A percentile compares a stretch with the other conserved stretches of the same genome.
Evolutionary conservation across 2,113 vertebrate genomes (phyloP).

Genomic region (Paracanthobrama guichenoti): DNA sequence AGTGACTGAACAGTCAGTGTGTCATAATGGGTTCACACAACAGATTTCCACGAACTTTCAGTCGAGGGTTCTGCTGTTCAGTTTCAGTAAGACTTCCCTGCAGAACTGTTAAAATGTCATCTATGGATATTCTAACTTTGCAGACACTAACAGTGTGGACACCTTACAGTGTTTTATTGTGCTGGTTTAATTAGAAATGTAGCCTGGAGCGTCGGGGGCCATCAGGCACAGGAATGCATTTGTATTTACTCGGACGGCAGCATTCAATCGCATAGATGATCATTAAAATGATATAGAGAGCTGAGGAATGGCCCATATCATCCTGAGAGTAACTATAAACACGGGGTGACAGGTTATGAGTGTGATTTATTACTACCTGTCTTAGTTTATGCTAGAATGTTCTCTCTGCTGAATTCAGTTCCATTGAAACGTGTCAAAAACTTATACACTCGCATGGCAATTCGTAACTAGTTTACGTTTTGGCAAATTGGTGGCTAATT

Average conservation of each 20-base stretch:
- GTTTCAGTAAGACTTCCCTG: slow-evolving; percentile 14
- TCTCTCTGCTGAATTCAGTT: background rate
- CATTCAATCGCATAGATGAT: slow-evolving; percentile 15
- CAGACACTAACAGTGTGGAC: slow-evolving; percentile 5
- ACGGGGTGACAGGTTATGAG: slow-evolving; percentile 26
- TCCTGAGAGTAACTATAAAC: slow-evolving; percentile 40
- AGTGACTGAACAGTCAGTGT: slow-evolving; percentile 38
- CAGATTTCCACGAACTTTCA: slow-evolving; percentile 36
- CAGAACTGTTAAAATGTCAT: slow-evolving; percentile 14
- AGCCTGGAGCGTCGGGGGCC: background rate
- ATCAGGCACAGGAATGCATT: slow-evolving; percentile 27
- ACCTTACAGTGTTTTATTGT: slow-evolving; percentile 38
- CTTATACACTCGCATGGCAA: background rate
- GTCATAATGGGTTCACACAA: slow-evolving; percentile 52
- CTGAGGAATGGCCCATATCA: slow-evolving; percentile 13
- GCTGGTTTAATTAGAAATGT: slow-evolving; percentile 44
- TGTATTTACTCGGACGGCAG: slow-evolving; percentile 17
- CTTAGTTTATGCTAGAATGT: slow-evolving; percentile 9
- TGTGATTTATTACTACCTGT: slow-evolving; percentile 16
- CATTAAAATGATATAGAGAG: slow-evolving; percentile 39
- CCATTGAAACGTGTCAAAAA: background rate
- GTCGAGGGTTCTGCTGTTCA: slow-evolving; percentile 5
- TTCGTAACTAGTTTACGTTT: background rate
- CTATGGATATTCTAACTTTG: slow-evolving; percentile 20
- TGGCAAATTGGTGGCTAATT: background rate